phyloP scores from a whole-genome alignment of 2,113 vertebrate genomes.

The Typhlomys cinereus region DNA sequence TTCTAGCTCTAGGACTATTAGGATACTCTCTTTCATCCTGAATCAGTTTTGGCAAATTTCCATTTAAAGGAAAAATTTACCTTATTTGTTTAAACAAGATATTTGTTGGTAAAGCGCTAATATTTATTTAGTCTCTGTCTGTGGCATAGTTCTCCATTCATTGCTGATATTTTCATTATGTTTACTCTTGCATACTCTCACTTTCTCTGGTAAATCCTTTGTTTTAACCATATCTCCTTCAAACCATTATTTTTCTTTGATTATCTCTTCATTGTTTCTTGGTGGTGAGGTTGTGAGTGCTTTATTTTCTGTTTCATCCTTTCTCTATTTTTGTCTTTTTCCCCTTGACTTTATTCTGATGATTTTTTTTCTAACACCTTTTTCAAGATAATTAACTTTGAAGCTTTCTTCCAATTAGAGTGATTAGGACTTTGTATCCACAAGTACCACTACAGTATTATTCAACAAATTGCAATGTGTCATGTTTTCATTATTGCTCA shows the following conservation, averaged over 20 bases:
- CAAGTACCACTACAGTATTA: not conserved
- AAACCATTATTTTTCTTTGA: not conserved
- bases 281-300: not conserved
- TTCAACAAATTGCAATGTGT: constrained; percentile 1
- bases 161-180: not conserved
- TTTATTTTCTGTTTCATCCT: not conserved
- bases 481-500: constrained; percentile 45
- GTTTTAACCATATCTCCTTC: not conserved
- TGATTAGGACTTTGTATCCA: not conserved
- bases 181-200: not conserved
- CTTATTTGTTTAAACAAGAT: not conserved
- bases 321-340: not conserved
- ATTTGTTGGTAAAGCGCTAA: not conserved
- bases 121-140: not conserved
- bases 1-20: not conserved
- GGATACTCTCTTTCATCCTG: not conserved
- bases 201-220: not conserved
- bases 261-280: not conserved
- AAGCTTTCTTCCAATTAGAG: constrained; percentile 6
- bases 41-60: not conserved
- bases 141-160: not conserved
- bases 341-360: constrained; percentile 26
- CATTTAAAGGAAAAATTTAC: not conserved
- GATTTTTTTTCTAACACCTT: constrained; percentile 11
- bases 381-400: not conserved